These are phyloP conservation scores for Diphyllodes magnificus DNA, from an alignment of 2,113 vertebrate genomes.

Conservation along the genomic window DNA sequence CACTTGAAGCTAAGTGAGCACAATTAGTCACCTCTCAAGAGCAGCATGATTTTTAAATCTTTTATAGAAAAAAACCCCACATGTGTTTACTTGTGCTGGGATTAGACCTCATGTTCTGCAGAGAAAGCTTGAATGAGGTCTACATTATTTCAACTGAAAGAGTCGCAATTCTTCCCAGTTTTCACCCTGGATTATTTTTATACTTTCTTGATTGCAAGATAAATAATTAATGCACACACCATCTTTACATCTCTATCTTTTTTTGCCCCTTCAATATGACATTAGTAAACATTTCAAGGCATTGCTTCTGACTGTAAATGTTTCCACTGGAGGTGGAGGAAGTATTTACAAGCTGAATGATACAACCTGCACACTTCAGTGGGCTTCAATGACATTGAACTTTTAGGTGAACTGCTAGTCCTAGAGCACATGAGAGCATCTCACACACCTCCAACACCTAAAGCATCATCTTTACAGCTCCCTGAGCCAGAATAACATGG, in stretches of 20 bases:
- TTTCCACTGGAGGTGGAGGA: neutral
- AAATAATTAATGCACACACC: neutral
- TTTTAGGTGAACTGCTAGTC: neutral
- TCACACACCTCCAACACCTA: neutral
- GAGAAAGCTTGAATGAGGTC: neutral
- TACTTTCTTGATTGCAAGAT: neutral
- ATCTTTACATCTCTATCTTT: neutral
- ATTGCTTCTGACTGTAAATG: neutral
- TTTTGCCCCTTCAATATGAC: neutral
- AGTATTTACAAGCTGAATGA: neutral
- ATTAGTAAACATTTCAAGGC: neutral
- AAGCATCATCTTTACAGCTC: neutral
- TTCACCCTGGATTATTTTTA: neutral
- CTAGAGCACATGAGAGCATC: neutral
- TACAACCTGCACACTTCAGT: neutral
- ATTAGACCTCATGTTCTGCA: neutral
- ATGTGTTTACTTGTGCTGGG: neutral
- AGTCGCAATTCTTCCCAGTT: neutral
- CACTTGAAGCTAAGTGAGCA: neutral
- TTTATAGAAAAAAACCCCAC: neutral
- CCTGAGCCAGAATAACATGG: neutral
- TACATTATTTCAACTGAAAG: neutral
- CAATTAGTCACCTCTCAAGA: constrained; percentile 15
- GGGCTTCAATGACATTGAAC: neutral
- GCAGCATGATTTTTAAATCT: neutral